Evolutionary conservation across 2,113 vertebrate genomes (phyloP).

Genomic region (Melierax canorus): DNA sequence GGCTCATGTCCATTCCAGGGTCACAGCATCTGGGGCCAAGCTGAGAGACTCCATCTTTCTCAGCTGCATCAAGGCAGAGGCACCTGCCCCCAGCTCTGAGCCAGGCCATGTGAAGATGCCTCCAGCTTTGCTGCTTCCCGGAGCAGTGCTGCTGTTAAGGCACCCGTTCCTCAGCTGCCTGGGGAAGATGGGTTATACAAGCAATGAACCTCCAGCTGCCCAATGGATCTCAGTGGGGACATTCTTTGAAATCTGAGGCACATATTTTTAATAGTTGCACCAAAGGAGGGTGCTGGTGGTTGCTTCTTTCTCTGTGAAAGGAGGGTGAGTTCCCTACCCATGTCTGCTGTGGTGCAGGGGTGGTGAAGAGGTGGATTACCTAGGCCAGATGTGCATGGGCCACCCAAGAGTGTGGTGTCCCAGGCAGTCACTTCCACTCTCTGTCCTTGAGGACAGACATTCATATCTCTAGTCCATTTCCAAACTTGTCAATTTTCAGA

Average conservation of each 20-base stretch:
- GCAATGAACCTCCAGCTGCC: neutral
- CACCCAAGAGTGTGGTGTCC: neutral
- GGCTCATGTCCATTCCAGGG: neutral
- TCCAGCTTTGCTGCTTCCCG: neutral
- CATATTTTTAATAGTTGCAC: neutral
- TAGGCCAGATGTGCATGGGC: neutral
- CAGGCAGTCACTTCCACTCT: neutral
- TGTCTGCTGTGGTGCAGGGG: neutral
- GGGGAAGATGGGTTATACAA: neutral
- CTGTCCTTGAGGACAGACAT: neutral
- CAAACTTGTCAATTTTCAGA: no score
- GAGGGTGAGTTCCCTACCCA: neutral
- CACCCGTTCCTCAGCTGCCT: neutral
- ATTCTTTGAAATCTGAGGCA: neutral
- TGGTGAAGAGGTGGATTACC: neutral
- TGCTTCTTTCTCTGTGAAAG: neutral
- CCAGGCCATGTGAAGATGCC: neutral
- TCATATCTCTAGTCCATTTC: no score
- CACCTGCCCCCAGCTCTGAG: neutral
- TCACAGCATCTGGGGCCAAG: neutral
- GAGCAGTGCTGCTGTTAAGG: neutral
- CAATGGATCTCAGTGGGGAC: rapidly evolving
- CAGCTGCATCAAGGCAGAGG: neutral
- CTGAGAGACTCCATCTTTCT: neutral
- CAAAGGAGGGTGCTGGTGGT: neutral